Conservation (phyloP, 2,797 vertebrate species). For the Todus mexicanus region DNA sequence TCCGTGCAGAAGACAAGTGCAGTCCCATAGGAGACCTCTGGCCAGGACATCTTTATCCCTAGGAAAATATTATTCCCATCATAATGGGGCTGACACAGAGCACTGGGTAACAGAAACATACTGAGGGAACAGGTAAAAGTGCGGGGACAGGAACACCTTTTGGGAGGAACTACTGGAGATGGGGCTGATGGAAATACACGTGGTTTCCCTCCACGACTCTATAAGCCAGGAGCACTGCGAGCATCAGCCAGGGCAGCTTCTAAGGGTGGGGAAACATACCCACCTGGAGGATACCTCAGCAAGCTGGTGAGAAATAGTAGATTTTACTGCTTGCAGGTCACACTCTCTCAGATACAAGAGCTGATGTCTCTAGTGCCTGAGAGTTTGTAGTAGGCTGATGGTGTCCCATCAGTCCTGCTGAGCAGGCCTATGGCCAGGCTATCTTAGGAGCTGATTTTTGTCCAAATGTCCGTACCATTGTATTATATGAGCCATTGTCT, state of each 20-base stretch:
- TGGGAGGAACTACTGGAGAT: background rate
- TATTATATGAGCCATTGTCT: fast-evolving
- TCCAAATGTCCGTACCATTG: background rate
- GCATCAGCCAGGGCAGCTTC: background rate
- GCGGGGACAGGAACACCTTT: background rate
- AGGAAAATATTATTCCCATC: background rate
- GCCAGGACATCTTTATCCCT: too few relatives aligned
- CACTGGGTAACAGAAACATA: background rate
- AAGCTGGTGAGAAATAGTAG: background rate
- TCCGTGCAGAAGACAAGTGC: background rate
- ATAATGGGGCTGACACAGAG: background rate
- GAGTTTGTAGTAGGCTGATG: background rate
- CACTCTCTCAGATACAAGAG: background rate
- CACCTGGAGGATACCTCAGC: background rate
- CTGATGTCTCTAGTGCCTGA: background rate
- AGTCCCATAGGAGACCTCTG: background rate
- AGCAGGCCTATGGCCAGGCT: background rate
- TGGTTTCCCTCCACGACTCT: fast-evolving
- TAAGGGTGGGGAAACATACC: background rate
- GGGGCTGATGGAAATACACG: background rate
- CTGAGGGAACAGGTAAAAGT: background rate
- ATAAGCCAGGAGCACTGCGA: background rate
- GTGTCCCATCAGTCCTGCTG: too few relatives aligned
- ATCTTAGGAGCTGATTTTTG: background rate
- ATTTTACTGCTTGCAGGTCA: background rate